phyloP scores from a whole-genome alignment of 2,113 vertebrate genomes.

The human region DNA sequence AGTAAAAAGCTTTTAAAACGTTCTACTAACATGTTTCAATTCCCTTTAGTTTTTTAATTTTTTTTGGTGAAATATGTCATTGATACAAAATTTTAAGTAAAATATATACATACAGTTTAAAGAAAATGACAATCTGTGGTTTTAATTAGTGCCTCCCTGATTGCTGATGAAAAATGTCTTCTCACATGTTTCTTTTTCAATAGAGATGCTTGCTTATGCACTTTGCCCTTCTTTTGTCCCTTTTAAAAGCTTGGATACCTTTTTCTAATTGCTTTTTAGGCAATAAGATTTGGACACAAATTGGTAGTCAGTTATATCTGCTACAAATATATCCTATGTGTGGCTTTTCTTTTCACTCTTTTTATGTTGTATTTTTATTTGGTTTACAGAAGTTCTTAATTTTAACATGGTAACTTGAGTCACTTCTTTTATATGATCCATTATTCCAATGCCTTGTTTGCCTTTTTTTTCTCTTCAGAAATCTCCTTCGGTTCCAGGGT shows the following conservation, averaged over 20 bases:
- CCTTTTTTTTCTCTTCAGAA: not conserved
- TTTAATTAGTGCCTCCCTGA: constrained; percentile 19
- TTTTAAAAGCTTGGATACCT: not conserved
- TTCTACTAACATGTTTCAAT: not conserved
- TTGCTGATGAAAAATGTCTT: not conserved
- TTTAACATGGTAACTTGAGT: not conserved
- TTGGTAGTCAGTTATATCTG: not conserved
- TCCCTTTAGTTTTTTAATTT: not conserved
- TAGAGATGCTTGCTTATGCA: not conserved
- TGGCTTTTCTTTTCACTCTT: not conserved
- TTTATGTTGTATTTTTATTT: not conserved
- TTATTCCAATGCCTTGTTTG: not conserved
- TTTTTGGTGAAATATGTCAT: not conserved
- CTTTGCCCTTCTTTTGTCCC: not conserved
- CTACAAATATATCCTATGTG: not conserved
- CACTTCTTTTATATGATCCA: not conserved
- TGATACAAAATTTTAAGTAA: not conserved
- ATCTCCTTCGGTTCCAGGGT: not conserved
- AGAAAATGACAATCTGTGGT: not conserved
- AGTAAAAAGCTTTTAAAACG: not conserved
- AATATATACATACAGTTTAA: not conserved
- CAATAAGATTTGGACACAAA: constrained; percentile 4
- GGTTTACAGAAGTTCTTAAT: not conserved
- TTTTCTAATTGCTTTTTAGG: not conserved
- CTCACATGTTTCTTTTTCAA: not conserved